These are phyloP conservation scores for Penaeus monodon DNA, from an alignment of 2,888 invertebrate species.

Conservation along the genomic window DNA sequence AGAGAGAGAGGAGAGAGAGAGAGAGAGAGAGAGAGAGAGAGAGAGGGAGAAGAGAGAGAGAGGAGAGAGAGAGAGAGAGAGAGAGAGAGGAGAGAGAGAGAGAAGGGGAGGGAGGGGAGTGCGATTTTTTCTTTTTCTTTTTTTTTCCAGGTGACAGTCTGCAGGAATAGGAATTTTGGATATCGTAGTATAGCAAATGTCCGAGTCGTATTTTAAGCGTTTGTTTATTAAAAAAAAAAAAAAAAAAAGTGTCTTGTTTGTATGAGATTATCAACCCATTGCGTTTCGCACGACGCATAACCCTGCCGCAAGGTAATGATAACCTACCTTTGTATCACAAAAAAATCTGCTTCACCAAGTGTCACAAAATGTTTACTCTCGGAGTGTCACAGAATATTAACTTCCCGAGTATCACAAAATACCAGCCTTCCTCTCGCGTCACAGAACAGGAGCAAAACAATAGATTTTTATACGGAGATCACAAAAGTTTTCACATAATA, in stretches of 20 bases:
- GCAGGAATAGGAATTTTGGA: too few relatives aligned
- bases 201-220: too few relatives aligned
- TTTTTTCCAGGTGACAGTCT: not conserved
- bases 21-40: constrained; percentile 5
- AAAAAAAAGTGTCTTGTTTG: too few relatives aligned
- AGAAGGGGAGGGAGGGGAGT: not conserved
- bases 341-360: too few relatives aligned
- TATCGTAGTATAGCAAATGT: too few relatives aligned
- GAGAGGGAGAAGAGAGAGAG: not conserved
- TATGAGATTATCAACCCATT: too few relatives aligned
- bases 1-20: not conserved
- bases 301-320: too few relatives aligned
- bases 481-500: constrained; percentile 46
- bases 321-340: too few relatives aligned
- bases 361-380: too few relatives aligned
- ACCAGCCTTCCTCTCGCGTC: constrained; percentile 1
- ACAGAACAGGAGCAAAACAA: constrained; percentile 36
- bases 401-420: not conserved
- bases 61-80: not conserved
- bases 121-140: not conserved
- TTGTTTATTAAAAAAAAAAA: too few relatives aligned
- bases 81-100: not conserved
- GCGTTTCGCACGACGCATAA: too few relatives aligned
- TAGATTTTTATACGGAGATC: constrained; percentile 42
- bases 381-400: too few relatives aligned